Conservation (phyloP, 1,140 invertebrate species). For the Drosophila punjabiensis region DNA sequence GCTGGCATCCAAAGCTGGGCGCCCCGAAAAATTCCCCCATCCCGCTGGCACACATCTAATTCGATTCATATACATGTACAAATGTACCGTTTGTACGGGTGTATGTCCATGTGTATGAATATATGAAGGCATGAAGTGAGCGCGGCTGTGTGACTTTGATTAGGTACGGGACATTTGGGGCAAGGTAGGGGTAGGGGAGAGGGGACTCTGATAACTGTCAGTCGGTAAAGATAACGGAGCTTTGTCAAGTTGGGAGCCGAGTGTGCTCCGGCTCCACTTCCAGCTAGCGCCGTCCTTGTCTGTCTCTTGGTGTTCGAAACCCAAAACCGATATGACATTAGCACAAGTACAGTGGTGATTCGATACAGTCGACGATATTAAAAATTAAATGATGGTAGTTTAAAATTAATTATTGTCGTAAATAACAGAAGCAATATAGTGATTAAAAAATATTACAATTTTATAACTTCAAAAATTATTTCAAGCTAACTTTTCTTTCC, state of each 20-base stretch:
- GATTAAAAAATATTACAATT: no score
- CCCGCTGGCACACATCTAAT: slow-evolving; percentile 52
- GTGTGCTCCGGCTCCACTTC: slow-evolving; percentile 48
- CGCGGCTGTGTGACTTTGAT: slow-evolving; percentile 42
- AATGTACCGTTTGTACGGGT: slow-evolving; percentile 3
- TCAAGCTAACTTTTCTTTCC: no score
- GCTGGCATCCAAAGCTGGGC: slow-evolving; percentile 23
- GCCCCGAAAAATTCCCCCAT: slow-evolving; percentile 19
- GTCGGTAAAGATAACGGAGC: slow-evolving; percentile 61
- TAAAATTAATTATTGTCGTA: no score
- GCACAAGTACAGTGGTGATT: slow-evolving; percentile 57
- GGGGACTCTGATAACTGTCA: slow-evolving; percentile 61
- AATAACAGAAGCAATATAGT: background rate
- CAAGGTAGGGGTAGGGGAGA: background rate
- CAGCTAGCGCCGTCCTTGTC: slow-evolving; percentile 10
- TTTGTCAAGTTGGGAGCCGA: slow-evolving; percentile 66
- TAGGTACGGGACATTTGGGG: slow-evolving; percentile 32
- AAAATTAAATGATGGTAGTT: background rate
- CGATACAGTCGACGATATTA: background rate
- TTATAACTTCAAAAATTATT: no score
- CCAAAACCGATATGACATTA: slow-evolving; percentile 67
- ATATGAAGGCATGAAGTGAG: background rate
- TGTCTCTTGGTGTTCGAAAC: slow-evolving; percentile 41
- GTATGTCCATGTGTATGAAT: slow-evolving; percentile 1
- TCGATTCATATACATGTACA: slow-evolving; percentile 39